Evolutionary conservation across 1,140 invertebrate species (phyloP), one percentile per base, ranked within the genome.

Genomic region (Drosophila quadrilineata): DNA sequence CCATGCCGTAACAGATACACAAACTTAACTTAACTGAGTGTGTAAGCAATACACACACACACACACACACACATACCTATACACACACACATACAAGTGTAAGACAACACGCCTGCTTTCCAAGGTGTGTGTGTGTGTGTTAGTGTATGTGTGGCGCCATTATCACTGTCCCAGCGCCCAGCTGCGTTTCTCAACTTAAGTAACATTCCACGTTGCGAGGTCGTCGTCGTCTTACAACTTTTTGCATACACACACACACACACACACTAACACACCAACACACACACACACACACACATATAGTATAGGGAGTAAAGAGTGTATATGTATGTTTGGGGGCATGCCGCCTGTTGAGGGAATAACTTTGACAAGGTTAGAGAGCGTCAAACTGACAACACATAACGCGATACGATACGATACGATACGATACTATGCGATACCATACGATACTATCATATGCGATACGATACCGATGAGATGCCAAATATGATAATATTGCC

Each of bases 11-110:
- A 77, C 77, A 84, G 79, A 84, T 84, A 85, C 77, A 84, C 79
- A 85, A 77, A 74, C 77, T 71, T 56, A 72, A 77, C 73, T 82
- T 85, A 84, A 85, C 79, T 85, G 79, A 84, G 77, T 82, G 77
- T 84, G 69, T 70, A 84, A 84, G 77, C 73, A 82, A 84, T 82
- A 76, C 68, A 73, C 36, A 24, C 17, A 49, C 63, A 50, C n/a
- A n/a, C n/a, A n/a, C n/a, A n/a, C n/a, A n/a, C n/a, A n/a, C n/a
- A n/a, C n/a, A n/a, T n/a, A n/a, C n/a, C n/a, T n/a, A n/a, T n/a
- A n/a, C n/a, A n/a, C n/a, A n/a, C n/a, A 75, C 52, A 66, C 54
- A 53, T 26, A 29, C 45, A 77, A 70, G 52, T 69, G 73, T 72
- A 72, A 69, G 53, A 53, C 40, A 71, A 49, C 24, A 48, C 49